Base-by-base conservation (phyloP, 2,888 invertebrate species). In the Blera fallax region DNA sequence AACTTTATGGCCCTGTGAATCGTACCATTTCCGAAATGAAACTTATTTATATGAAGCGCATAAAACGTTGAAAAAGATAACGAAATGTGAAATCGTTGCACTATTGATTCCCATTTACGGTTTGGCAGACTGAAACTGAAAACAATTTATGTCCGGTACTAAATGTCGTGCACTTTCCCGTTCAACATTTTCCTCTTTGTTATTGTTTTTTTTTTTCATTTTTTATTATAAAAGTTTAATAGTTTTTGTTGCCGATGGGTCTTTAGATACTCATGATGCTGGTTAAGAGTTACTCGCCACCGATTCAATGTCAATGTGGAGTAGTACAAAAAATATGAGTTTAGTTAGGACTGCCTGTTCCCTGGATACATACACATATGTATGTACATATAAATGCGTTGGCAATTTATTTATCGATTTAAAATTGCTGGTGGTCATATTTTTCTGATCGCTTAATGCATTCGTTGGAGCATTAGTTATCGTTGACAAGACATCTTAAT, bases 221-320 rank as follows among this genome's bases (percentile, higher is more conserved):
- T 37, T 34, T 24, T 11, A 7, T 29, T 43, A 11, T 18, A 3
- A 21, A 6, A 27, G 10, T 50, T 60, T 18, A 3, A 21, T n/a
- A 27, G 10, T 50, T 60, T 54, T 24, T 54, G 18, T 52, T n/a
- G 50, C 56, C 72, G 32, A 60, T 37, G 40, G 34, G 32, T 64
- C n/a, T n/a, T 34, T 45, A 24, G 24, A 54, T 32, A 52, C 32
- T 16, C 1, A 37, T 16, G 21, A 37, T 16, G 21, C 64, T 34
- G 3, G 40, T 40, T 43, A 27, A 50, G 11, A 58, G 40, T 40
- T 58, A 27, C 40, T 32, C 58, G 43, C 43, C 60, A 54, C 18
- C n/a, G 32, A 60, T 72, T 77, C 82, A 82, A 82, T 82, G 77
- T 77, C 82, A 82, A 77, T 72, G 82, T 45, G 58, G 37, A 56